These are phyloP conservation scores for Diarsia rubi DNA, from an alignment of 2,888 invertebrate genomes.

Conservation along the genomic window DNA sequence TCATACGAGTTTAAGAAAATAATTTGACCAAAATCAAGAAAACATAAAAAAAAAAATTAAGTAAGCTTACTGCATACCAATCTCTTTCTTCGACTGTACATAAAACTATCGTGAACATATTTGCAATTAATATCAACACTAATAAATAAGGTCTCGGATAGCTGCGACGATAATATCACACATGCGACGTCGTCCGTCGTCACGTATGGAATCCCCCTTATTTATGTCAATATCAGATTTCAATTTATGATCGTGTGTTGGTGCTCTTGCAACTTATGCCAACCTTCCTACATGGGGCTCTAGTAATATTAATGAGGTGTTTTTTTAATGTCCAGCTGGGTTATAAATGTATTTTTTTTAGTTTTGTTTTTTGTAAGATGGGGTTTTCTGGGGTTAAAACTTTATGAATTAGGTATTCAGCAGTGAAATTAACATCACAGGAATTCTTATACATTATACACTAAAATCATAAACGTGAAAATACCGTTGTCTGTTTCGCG, in stretches of 20 bases:
- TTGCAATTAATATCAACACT: constrained; percentile 75
- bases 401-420: not conserved
- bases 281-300: constrained; percentile 56
- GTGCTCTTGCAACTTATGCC: constrained; percentile 64
- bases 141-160: constrained; percentile 78
- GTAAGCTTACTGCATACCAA: not conserved
- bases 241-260: constrained; percentile 79
- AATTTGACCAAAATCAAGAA: not conserved
- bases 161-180: constrained; percentile 74
- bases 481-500: not conserved
- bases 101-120: constrained; percentile 68
- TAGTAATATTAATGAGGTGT: constrained; percentile 60
- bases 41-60: rapidly evolving
- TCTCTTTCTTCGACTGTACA: constrained; percentile 17
- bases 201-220: constrained; percentile 81
- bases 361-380: not conserved
- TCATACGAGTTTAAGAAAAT: not conserved
- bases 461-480: not conserved
- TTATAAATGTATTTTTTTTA: constrained; percentile 9
- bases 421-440: not conserved
- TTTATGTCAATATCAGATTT: constrained; percentile 87
- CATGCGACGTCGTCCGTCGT: constrained; percentile 82
- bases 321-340: constrained; percentile 44
- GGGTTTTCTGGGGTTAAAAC: not conserved
- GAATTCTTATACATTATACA: not conserved